phyloP scores from a whole-genome alignment of 2,113 vertebrate genomes.

The Etheostoma cragini region DNA sequence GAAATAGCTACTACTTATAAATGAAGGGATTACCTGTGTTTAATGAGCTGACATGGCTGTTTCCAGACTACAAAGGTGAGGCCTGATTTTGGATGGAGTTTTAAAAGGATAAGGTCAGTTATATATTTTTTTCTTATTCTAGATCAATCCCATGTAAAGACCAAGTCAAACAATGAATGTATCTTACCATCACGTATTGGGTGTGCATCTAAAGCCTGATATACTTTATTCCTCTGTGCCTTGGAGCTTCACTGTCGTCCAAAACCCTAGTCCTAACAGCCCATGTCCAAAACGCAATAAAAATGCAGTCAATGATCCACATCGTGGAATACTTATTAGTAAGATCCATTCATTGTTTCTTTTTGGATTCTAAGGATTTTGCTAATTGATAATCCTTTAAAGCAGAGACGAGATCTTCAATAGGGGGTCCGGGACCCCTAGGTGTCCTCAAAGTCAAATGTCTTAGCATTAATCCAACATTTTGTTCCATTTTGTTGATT shows the following conservation, averaged over 20 bases:
- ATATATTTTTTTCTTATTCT: not conserved
- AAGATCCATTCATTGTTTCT: not conserved
- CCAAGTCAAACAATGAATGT: not conserved
- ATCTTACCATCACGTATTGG: not conserved
- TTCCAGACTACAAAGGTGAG: slow-evolving; percentile 19
- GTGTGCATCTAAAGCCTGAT: too few species aligned
- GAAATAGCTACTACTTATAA: slow-evolving; percentile 35
- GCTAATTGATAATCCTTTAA: too few species aligned
- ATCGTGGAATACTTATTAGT: not conserved
- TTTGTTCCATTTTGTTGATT: too few species aligned
- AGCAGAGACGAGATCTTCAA: too few species aligned
- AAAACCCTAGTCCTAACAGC: too few species aligned
- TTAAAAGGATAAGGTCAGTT: not conserved
- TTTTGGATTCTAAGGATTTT: not conserved
- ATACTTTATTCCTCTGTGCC: not conserved
- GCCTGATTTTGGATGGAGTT: not conserved
- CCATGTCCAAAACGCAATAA: too few species aligned
- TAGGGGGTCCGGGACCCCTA: too few species aligned
- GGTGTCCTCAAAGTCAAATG: too few species aligned
- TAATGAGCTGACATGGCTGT: slow-evolving; percentile 32
- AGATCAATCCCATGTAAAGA: not conserved
- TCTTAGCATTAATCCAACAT: too few species aligned
- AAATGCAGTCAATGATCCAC: too few species aligned
- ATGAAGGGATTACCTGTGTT: slow-evolving; percentile 21
- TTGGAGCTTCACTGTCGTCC: not conserved